Base-by-base conservation (phyloP, 2,113 vertebrate species). In the Paracanthobrama guichenoti region DNA sequence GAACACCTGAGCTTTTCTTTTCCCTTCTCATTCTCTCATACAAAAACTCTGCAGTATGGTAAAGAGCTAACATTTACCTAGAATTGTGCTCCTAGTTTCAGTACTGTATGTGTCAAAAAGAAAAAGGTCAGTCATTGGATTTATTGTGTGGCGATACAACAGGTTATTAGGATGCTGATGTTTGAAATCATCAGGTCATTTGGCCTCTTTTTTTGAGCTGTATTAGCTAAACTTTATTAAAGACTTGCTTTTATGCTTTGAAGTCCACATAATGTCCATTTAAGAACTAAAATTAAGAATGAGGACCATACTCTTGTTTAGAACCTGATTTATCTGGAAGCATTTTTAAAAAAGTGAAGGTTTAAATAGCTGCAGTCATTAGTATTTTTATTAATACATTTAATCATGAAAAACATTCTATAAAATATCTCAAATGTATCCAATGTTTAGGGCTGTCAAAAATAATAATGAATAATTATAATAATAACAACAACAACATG, bases 1-100 rank as follows among this genome's bases (percentile, higher is more conserved):
- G 78, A 84, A 86, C 82, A 77, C 59, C 85, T 84, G 78, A 83
- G 39, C 57, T 62, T 26, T 62, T 76, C 72, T 86, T 75, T 83
- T 64, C 26, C 26, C 22, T 71, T 64, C 50, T 60, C 66, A 60
- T 69, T 74, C 53, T 64, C 42, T 13, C 39, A 74, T 31, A 55
- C 48, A 28, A 42, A 82, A 85, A 48, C 67, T 24, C 55, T 81
- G 13, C n/a, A 42, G 83, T 79, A 83, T 22, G 53, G 20, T 66
- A 72, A 78, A 71, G 64, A 55, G 66, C 66, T 72, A 82, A 82
- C 64, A 80, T 67, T 66, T 48, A 80, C 60, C 60, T 75, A 75
- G 46, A 53, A 31, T 75, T 55, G 64, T 48, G 46, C 3, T 22
- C 42, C 10, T 35, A 35, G 57, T 39, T 42, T 50, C n/a, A 24